phyloP scores from a whole-genome alignment of 2,113 vertebrate species.

The Anthoscopus minutus region DNA sequence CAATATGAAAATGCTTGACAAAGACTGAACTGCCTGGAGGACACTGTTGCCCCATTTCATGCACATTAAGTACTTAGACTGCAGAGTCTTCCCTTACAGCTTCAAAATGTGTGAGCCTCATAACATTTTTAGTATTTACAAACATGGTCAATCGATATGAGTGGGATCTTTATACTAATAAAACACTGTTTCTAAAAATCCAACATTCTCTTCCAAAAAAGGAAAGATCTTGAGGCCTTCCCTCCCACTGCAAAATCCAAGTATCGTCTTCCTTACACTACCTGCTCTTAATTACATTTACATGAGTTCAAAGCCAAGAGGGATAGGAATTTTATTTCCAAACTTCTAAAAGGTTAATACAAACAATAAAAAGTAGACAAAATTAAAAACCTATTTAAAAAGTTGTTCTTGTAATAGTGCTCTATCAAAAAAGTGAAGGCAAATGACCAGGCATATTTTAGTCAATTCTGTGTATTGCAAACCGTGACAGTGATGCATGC shows the following conservation, averaged over 20 bases:
- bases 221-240: not conserved
- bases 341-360: slow-evolving; percentile 62
- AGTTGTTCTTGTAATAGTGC: slow-evolving; percentile 45
- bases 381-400: slow-evolving; percentile 10
- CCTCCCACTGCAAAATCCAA: not conserved
- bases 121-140: not conserved
- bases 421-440: slow-evolving; percentile 53
- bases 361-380: slow-evolving; percentile 55
- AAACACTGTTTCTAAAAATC: not conserved
- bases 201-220: not conserved
- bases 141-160: not conserved
- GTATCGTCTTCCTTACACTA: not conserved
- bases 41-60: not conserved
- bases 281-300: not conserved
- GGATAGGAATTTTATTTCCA: slow-evolving; percentile 67
- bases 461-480: not conserved
- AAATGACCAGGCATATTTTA: not conserved
- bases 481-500: not conserved
- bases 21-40: not conserved
- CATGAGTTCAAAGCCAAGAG: slow-evolving; percentile 12
- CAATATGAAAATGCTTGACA: not conserved
- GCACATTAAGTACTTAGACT: not conserved
- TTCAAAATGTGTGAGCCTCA: not conserved
- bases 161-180: not conserved
- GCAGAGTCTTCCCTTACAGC: not conserved